Evolutionary conservation across 2,113 vertebrate genomes (phyloP).

Genomic region (Heterochromis multidens): DNA sequence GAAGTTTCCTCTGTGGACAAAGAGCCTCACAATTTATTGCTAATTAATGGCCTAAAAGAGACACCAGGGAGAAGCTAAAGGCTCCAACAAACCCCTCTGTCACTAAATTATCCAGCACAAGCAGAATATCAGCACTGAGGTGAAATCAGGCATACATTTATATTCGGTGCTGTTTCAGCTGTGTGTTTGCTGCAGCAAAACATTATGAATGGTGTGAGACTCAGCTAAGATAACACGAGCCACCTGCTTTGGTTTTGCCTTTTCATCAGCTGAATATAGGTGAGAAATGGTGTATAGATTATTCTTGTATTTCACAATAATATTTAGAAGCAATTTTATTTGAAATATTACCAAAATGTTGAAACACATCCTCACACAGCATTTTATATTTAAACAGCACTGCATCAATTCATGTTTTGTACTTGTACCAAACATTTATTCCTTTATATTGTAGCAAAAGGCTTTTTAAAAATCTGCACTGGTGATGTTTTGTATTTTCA

Average conservation of each 20-base stretch:
- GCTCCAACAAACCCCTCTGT: slow-evolving; percentile 4
- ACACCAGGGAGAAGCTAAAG: slow-evolving; percentile 14
- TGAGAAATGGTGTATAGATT: neutral
- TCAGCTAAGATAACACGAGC: neutral
- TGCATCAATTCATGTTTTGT: neutral
- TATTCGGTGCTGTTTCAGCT: slow-evolving; percentile 46
- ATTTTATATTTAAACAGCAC: neutral
- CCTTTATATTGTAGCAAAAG: neutral
- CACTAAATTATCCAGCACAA: slow-evolving; percentile 38
- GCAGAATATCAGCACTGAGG: neutral
- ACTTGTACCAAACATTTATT: neutral
- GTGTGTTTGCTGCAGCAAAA: slow-evolving; percentile 1
- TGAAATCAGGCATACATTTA: slow-evolving; percentile 25
- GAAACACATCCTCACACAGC: neutral
- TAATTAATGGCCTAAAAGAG: slow-evolving; percentile 24
- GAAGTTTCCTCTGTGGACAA: neutral
- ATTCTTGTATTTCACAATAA: neutral
- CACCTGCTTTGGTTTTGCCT: neutral
- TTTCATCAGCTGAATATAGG: neutral
- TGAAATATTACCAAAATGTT: neutral
- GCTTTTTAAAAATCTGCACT: neutral
- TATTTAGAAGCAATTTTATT: neutral
- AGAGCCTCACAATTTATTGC: slow-evolving; percentile 33
- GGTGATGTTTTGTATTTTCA: neutral
- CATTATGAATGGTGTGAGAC: neutral